Evolutionary conservation across 2,888 invertebrate species (phyloP).

Genomic region (Oxystoma pomonae): DNA sequence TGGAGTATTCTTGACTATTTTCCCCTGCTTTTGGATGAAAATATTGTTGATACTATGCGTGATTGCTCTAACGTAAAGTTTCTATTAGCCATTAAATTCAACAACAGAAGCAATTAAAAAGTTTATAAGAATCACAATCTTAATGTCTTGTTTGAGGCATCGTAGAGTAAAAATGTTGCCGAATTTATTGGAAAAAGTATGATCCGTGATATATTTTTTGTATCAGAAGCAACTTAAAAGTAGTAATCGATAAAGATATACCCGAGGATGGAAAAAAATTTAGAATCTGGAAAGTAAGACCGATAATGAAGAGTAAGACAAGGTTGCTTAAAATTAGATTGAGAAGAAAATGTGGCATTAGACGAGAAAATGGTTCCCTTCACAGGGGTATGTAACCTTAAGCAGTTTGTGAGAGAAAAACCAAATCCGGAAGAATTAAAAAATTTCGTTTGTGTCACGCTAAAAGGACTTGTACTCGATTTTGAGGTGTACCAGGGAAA

Average conservation of each 20-base stretch:
- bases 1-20: constrained; percentile 10
- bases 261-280: constrained; percentile 13
- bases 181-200: constrained; percentile 12
- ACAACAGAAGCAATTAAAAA: constrained; percentile 15
- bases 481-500: constrained; percentile 35
- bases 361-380: constrained; percentile 13
- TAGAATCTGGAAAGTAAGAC: constrained; percentile 15
- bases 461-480: constrained; percentile 31
- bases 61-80: constrained; percentile 14
- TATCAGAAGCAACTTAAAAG: constrained; percentile 22
- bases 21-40: constrained; percentile 8
- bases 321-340: constrained; percentile 11
- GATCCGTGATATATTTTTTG: constrained; percentile 18
- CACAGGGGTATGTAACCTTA: constrained; percentile 4
- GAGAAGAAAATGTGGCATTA: constrained; percentile 5
- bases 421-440: constrained; percentile 36
- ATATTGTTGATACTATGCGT: constrained; percentile 9
- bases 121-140: constrained; percentile 19
- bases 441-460: constrained; percentile 34
- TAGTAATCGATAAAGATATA: constrained; percentile 19
- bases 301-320: constrained; percentile 12
- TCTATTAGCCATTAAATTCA: constrained; percentile 8
- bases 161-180: constrained; percentile 22
- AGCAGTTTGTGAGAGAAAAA: constrained; percentile 25
- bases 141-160: constrained; percentile 23